Percentiles rank a stretch among this genome's conserved stretches.
Conservation (phyloP, 2,113 vertebrate species). For the Butorides virescens region DNA sequence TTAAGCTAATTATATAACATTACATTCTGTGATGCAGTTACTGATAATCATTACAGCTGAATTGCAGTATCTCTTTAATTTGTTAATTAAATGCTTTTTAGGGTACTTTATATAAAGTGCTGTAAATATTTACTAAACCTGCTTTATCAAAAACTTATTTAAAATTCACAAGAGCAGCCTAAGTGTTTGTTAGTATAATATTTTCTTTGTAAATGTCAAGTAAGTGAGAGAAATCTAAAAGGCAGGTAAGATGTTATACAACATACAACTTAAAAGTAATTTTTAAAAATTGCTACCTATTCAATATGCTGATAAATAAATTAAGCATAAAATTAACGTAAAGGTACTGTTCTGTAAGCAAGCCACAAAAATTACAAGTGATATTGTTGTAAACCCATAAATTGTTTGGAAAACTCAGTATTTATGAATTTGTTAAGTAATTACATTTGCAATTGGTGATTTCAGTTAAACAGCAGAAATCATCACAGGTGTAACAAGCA, state of each 20-base stretch:
- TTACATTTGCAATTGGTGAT: constrained; percentile 44
- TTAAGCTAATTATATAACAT: constrained; percentile 26
- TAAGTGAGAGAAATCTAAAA: background rate
- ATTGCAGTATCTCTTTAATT: constrained; percentile 40
- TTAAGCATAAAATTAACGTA: background rate
- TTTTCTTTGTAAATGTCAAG: background rate
- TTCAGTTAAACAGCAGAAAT: constrained; percentile 21
- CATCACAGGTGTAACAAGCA: constrained; percentile 29
- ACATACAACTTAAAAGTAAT: background rate
- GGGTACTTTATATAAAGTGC: background rate
- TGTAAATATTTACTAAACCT: constrained; percentile 37
- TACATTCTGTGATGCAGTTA: constrained; percentile 15
- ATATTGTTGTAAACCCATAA: background rate
- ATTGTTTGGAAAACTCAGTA: constrained; percentile 16
- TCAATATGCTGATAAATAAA: background rate
- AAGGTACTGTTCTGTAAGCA: background rate
- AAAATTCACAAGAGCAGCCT: background rate
- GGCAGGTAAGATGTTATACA: background rate
- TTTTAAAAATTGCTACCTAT: background rate
- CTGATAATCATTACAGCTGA: constrained; percentile 38
- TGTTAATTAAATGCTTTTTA: constrained; percentile 49
- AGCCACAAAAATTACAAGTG: background rate
- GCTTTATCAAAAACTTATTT: background rate
- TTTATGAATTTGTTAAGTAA: constrained; percentile 50
- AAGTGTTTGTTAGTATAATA: background rate